Evolutionary conservation across 2,888 invertebrate species (phyloP), one percentile per base, ranked within the genome.

Genomic region (Linyphia triangularis): DNA sequence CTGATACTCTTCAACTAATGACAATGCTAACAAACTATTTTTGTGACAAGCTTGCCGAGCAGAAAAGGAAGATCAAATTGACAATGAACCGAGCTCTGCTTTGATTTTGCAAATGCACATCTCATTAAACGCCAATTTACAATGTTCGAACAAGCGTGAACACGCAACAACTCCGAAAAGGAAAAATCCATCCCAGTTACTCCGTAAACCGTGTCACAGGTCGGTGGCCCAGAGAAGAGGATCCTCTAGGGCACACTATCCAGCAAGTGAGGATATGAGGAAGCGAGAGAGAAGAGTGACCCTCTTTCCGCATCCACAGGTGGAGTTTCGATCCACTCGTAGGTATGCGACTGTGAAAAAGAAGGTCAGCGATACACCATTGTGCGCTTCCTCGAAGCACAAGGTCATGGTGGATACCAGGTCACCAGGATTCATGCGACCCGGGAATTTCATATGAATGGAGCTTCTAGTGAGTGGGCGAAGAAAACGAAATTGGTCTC

Each of bases 201-300:
- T 51, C 24, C 10, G 13, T 22, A 33, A 81, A 59, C n/a, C 69
- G 26, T 81, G 81, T 81, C 81, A 69, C 69, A 33, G 69, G 81
- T 78, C 61, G 78, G 78, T 78, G 69, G 51, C 81, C 81, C 69
- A 69, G 43, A 61, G 61, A 33, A n/a, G 6, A 33, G 51, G 51
- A 51, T n/a, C n/a, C n/a, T 51, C 51, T 51, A n/a, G 69, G 10
- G 19, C 24, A n/a, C 10, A 28, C 69, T 5, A 51, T 51, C 51
- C 51, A 9, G 51, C 51, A n/a, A n/a, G 51, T n/a, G 40, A 40
- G 40, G 70, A 61, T 28, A 78, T 51, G 78, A 78, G 78, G 78
- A 79, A 79, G 79, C 33, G 24, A 78, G 43, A 51, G 59, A 81
- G 81, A 22, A n/a, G 19, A 22, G 43, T 81, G 81, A 81, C 81